Evolutionary conservation across 2,888 invertebrate genomes (phyloP), one percentile per base, ranked within the genome.

Genomic region (Drosophila lutescens): DNA sequence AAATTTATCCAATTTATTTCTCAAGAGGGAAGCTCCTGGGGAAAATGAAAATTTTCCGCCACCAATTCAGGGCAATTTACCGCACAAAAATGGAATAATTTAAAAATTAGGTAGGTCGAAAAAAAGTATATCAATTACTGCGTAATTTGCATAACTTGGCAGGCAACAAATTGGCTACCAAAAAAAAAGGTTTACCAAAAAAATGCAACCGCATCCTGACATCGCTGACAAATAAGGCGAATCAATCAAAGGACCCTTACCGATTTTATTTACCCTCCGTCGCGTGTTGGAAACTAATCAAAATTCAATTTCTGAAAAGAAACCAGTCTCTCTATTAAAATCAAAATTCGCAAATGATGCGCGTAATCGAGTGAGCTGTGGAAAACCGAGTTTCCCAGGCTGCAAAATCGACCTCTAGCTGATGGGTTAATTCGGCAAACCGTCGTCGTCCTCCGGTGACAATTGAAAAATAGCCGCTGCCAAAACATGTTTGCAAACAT

Each of bases 271-370:
- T 41, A 38, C 13, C 20, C 53, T 49, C 26, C 30, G 62, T 50
- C 75, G 70, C 76, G 79, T 75, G 75, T 40, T 63, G 54, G 41
- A 66, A 80, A 83, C 87, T 80, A 90, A 90, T 90, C 88, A 89
- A 89, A 90, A 90, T 89, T 89, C 76, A 89, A 90, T 90, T 90
- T 53, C 54, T 47, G 46, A 20, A 17, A 26, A 7, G 44, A 49
- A 23, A 41, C 46, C 41, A 26, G 57, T 43, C 50, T 38, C 32
- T 46, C 17, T 30, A 32, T 89, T 88, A 76, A 88, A 90, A 90
- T 90, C 89, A 81, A 89, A 90, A 90, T 84, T 90, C 86, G 81
- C 88, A 90, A 90, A 90, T 90, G 90, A 90, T 88, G 88, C 90
- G 90, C 78, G 72, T 90, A 90, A 90, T 89, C 78, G 83, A 89